Base-by-base conservation (phyloP, 2,888 invertebrate species). In the Sarcophaga carnaria region DNA sequence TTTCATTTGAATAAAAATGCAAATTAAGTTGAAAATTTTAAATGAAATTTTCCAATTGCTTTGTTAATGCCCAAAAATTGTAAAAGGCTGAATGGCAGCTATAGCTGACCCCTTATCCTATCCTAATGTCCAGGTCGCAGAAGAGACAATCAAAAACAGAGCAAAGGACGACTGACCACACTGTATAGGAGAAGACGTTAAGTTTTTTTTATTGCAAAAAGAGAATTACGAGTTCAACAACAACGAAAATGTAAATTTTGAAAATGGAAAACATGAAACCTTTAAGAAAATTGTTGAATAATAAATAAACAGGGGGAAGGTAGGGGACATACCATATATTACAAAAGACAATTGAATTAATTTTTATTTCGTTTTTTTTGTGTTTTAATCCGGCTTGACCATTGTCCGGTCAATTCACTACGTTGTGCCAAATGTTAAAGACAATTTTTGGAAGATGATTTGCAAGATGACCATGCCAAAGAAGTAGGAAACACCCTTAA, bases 341-440 rank as follows among this genome's bases (percentile, higher is more conserved):
- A 63, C 79, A 67, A 72, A 84, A 76, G 78, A 83, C 85, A 88
- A 89, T 87, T 88, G 88, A 88, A 89, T 89, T 89, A 88, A 89
- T 86, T 89, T 87, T 78, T 25, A 83, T 85, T 77, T 85, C 76
- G 1, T 54, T 14, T 49, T 49, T 12, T 49, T 66, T 74, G 27
- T 67, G 85, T 87, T 84, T 88, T 87, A 88, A 88, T 87, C 82
- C 72, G 69, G 88, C 88, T 88, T 90, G 90, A 89, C 90, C 90
- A 88, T 89, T 89, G 90, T 89, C 90, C 89, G 88, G 25, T 70
- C 45, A 27, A n/a, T 54, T 5, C 14, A 54, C 17, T 54, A 17
- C 54, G 54, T 54, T 54, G 12, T 17, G 12, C 4, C 4, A 17
- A 54, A 54, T 54, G 17, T 14, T 12, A 17, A 54, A 12, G 10